These are phyloP conservation scores for Montipora capricornis DNA, from an alignment of 64 coral and sea anemone genomes.

Conservation along the genomic window DNA sequence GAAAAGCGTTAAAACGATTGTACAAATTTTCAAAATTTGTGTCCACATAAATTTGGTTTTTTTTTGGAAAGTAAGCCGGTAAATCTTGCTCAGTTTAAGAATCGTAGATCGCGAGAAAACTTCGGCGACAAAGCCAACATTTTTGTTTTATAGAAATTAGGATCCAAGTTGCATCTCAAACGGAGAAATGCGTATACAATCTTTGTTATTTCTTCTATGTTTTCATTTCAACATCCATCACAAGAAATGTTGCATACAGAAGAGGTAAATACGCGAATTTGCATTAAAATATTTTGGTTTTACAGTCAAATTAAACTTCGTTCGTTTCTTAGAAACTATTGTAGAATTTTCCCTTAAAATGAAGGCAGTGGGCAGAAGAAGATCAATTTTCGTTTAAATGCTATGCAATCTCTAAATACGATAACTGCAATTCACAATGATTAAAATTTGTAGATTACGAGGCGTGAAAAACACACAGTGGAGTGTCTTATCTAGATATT, in stretches of 20 bases:
- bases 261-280: slow-evolving; percentile 24
- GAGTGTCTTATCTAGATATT: background rate
- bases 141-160: background rate
- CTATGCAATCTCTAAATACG: background rate
- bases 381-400: background rate
- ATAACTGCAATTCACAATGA: background rate
- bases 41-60: background rate
- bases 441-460: background rate
- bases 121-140: background rate
- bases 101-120: background rate
- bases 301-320: slow-evolving; percentile 14
- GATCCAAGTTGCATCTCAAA: background rate
- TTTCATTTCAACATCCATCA: slow-evolving; percentile 8
- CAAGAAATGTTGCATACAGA: background rate
- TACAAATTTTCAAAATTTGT: background rate
- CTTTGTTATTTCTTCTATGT: background rate
- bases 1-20: background rate
- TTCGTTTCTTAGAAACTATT: background rate
- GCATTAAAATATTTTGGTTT: slow-evolving; percentile 13
- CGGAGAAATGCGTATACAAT: background rate
- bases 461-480: background rate
- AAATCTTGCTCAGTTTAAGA: background rate
- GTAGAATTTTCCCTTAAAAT: background rate
- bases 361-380: background rate
- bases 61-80: background rate